Evolutionary conservation across 1,140 invertebrate species (phyloP), one percentile per base, ranked within the genome.

Genomic region (Dinothrombium tinctorium): DNA sequence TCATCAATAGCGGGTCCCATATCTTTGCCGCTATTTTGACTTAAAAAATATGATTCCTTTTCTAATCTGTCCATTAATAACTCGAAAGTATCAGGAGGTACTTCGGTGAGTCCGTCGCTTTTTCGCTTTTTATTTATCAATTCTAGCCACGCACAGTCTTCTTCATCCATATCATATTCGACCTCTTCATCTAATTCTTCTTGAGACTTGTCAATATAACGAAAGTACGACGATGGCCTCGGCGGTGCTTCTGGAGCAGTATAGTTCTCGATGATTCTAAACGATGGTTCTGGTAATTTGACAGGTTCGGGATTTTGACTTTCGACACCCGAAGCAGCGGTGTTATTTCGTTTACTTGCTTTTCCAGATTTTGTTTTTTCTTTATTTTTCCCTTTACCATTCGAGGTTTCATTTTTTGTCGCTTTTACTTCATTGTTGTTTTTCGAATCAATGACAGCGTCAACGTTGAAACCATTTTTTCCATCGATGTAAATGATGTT

Each of bases 141-240:
- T 36, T 73, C 67, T 29, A 94, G 54, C 87, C 86, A 94, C 1
- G 80, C 79, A 33, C 76, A 76, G 54, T 94, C 87, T 61, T 95
- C 87, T 60, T 94, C 89, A 59, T 96, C 90, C 47, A 95, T 74
- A 64, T 96, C 89, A 68, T 95, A 95, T 56, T 96, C 89, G 3
- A 95, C 70, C 60, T 75, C 72, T 52, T 83, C 77, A 62, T 94
- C 86, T 31, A 94, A 61, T 58, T 95, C 87, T 58, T 96, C 87
- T 15, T 72, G 69, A 33, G 80, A 81, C 53, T 86, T 83, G 57
- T 96, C 89, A 55, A 94, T 89, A 57, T 89, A 94, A 48, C 80
- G 65, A 47, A 57, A 65, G 54, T 84, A 87, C 9, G 75, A 72
- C 57, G 75, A 72, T 6, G 76, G 73, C 47, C 74, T 61, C 2